A percentile compares a stretch with the other conserved stretches of the same genome.
These are phyloP conservation scores for Haemorhous mexicanus DNA, from an alignment of 2,113 vertebrate species.

Conservation along the genomic window DNA sequence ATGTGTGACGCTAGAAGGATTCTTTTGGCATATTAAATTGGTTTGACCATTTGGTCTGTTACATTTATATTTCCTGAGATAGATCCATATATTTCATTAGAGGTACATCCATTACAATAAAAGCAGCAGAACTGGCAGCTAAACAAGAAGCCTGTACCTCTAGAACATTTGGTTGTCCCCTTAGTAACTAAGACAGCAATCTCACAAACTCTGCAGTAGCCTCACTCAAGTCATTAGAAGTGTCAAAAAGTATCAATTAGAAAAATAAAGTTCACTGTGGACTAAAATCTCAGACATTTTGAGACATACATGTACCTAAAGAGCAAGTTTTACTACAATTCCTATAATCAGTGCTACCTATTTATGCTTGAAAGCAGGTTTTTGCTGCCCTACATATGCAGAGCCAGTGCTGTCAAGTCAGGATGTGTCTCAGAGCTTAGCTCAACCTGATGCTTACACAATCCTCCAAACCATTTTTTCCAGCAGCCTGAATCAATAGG, in stretches of 20 bases:
- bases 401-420: neutral
- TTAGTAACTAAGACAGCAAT: neutral
- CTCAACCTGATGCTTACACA: neutral
- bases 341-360: neutral
- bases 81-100: neutral
- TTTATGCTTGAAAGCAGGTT: neutral
- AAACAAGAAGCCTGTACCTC: neutral
- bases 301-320: neutral
- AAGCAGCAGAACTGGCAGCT: neutral
- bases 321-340: neutral
- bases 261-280: neutral
- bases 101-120: neutral
- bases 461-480: neutral
- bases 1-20: neutral
- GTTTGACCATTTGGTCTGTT: neutral
- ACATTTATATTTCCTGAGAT: neutral
- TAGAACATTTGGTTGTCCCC: neutral
- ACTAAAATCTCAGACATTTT: neutral
- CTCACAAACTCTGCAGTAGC: neutral
- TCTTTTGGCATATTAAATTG: neutral
- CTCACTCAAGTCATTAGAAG: neutral
- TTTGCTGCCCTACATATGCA: neutral
- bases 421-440: neutral
- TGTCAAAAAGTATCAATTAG: neutral
- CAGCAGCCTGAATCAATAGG: neutral